Evolutionary conservation across 2,888 invertebrate genomes (phyloP), one percentile per base, ranked within the genome.

Genomic region (Dolichomitus sp.): DNA sequence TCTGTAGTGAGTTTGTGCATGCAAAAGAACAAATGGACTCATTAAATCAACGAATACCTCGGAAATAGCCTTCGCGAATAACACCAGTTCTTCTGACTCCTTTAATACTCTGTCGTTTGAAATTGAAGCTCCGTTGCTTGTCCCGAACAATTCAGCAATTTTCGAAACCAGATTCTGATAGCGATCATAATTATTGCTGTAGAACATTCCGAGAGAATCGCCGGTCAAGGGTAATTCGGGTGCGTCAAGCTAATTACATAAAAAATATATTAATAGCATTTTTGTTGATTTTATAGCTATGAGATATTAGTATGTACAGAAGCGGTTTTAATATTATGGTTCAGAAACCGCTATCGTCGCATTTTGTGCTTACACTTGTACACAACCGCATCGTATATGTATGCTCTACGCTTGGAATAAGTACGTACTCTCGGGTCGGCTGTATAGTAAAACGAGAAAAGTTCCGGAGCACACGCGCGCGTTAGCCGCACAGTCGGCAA

Each of bases 381-480:
- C 59, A 57, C 57, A 17, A 42, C 42, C 42, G 27, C n/a, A 17
- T 52, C 52, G 37, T 37, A 37, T 59, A 33, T 72, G 17, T 30
- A 45, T 33, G 59, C 57, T 45, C 40, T 9, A 17, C 37, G 50
- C 48, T 52, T 52, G 65, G 30, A 76, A 68, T 59, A 57, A 76
- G 66, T 76, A 59, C 66, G 54, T 59, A 61, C 59, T 73, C 48
- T 45, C 23, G 57, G 14, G 27, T 5, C 27, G 75, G 40, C 3
- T 17, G 37, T 61, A 61, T 19, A 37, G 65, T 65, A 80, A 80
- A 66, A 75, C 73, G 80, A 68, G 68, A 69, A 75, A 66, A 69
- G 68, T 52, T 66, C 54, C 48, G 27, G 48, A n/a, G 48, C 30
- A 57, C 42, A 40, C 30, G 52, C 17, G 59, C 12, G 23, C 19